These are phyloP conservation scores for Carduelis carduelis DNA, from an alignment of 2,797 vertebrate genomes.

Conservation along the genomic window DNA sequence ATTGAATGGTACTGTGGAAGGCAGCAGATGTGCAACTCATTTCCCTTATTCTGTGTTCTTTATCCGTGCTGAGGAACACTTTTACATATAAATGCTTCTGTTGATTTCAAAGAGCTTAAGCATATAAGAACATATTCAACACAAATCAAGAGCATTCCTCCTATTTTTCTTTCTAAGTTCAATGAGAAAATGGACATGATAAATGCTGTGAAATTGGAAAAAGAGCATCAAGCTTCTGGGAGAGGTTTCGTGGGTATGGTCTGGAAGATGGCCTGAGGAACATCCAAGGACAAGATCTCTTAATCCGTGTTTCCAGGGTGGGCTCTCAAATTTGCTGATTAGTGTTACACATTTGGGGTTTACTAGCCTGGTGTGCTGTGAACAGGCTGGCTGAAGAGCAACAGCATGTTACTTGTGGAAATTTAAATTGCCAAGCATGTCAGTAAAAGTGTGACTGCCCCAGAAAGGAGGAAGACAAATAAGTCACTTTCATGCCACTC, in stretches of 20 bases:
- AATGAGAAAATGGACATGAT: background rate
- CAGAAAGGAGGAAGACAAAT: background rate
- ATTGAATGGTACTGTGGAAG: background rate
- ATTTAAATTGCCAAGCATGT: background rate
- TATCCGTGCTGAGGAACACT: background rate
- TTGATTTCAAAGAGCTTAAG: background rate
- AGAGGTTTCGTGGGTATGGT: background rate
- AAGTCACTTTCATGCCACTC: background rate
- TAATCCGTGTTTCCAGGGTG: background rate
- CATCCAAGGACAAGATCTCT: background rate
- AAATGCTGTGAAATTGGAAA: conserved; percentile 27
- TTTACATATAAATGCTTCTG: background rate
- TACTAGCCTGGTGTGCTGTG: background rate
- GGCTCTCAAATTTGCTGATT: background rate
- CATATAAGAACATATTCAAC: background rate
- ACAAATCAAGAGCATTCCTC: background rate
- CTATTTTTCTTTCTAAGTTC: conserved; percentile 14
- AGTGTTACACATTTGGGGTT: background rate
- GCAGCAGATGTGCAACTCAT: conserved; percentile 16
- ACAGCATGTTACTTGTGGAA: background rate
- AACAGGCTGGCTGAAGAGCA: background rate
- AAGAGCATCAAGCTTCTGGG: background rate
- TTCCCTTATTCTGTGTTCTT: background rate
- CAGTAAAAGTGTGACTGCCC: background rate
- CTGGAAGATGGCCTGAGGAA: background rate